Base-by-base conservation (phyloP, 2,888 invertebrate genomes). In the Ptychoptera albimana region DNA sequence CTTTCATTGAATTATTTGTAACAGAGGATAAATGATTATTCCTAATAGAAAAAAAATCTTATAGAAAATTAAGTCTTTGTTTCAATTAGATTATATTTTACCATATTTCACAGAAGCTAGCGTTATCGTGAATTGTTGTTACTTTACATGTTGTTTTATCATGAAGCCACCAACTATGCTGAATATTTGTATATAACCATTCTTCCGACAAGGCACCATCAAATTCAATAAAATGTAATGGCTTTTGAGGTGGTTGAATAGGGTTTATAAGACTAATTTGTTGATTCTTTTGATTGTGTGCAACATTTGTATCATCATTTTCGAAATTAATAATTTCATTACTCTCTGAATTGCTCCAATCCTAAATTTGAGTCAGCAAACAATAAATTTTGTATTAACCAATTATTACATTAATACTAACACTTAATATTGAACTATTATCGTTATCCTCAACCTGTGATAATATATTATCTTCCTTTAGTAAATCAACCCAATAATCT, bases 161-260 rank as follows among this genome's bases (percentile, higher is more conserved):
- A n/a, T 61, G 49, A 40, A 57, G 54, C 56, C 68, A 69, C 71
- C 70, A 71, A 15, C 59, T 55, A 32, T 63, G 57, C 49, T 71
- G 71, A 11, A 69, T 52, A 44, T 59, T 60, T 5, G 48, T 50
- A 6, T 51, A 38, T 4, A 71, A 46, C 57, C 63, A 63, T 38
- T 56, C 50, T 47, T 52, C 57, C 6, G 61, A 55, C 42, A 57
- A 45, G 11, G 51, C 46, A 41, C 53, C 51, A 48, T 60, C 53
- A 2, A 55, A 57, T 23, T 42, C 35, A 9, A 36, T 38, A 43
- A 48, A 59, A 34, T 52, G 52, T 12, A 46, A 44, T 9, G 50
- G 47, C 43, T 54, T 56, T 45, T 50, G 44, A 0, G 57, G 58
- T 34, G 57, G 56, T 43, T 49, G 35, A 44, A 39, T 49, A 42